Conservation (phyloP, 2,888 invertebrate genomes). For the Epinotia demarniana region DNA sequence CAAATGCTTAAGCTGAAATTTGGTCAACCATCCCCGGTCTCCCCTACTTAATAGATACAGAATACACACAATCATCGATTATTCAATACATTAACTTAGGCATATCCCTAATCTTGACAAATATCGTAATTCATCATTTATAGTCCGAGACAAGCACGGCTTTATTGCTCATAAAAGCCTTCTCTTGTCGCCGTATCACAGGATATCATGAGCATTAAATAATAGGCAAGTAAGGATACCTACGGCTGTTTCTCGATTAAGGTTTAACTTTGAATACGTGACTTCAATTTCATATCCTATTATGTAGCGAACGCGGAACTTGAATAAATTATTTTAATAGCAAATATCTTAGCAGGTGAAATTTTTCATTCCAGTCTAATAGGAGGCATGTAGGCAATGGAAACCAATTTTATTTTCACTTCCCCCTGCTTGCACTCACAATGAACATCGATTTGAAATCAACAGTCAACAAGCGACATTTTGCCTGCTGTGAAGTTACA, state of each 20-base stretch:
- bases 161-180: constrained; percentile 42
- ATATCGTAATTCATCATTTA: constrained; percentile 41
- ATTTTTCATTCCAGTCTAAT: background rate
- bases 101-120: constrained; percentile 23
- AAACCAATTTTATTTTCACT: constrained; percentile 19
- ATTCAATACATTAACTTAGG: constrained; percentile 1
- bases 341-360: background rate
- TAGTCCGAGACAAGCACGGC: constrained; percentile 34
- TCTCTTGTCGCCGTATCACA: constrained; percentile 36
- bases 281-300: constrained; percentile 9
- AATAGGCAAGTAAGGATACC: constrained; percentile 1
- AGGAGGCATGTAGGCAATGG: background rate
- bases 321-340: background rate
- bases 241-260: constrained; percentile 32
- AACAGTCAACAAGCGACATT: constrained; percentile 45
- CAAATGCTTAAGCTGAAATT: too few species aligned
- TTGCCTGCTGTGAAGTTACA: constrained; percentile 55
- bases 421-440: constrained; percentile 3
- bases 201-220: constrained; percentile 35
- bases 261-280: constrained; percentile 32
- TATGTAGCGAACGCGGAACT: background rate
- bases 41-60: background rate
- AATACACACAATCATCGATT: background rate
- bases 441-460: constrained; percentile 47
- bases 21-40: too few species aligned